A percentile compares a stretch with the other conserved stretches of the same genome.
phyloP scores from a whole-genome alignment of 2,888 invertebrate genomes.

The Thymelicus acteon region DNA sequence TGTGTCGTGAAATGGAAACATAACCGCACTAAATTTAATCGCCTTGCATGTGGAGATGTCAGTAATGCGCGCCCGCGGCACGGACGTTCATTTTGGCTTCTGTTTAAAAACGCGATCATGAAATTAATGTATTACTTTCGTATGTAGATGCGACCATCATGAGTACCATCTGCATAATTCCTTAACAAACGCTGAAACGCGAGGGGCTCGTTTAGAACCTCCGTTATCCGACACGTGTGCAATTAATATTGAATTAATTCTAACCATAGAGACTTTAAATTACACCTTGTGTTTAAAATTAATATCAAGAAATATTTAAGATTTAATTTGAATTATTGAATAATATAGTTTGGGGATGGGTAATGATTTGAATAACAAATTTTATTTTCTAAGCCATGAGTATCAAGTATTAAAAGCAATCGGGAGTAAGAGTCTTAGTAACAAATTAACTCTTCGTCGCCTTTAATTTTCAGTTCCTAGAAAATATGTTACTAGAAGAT shows the following conservation, averaged over 20 bases:
- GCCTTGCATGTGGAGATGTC: slow-evolving; percentile 59
- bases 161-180: slow-evolving; percentile 36
- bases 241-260: background rate
- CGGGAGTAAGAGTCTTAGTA: too few relatives aligned
- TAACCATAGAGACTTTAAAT: too few relatives aligned
- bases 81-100: slow-evolving; percentile 79
- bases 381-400: too few relatives aligned
- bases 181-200: slow-evolving; percentile 24
- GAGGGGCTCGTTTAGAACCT: slow-evolving; percentile 25
- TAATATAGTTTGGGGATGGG: too few relatives aligned
- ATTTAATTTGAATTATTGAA: too few relatives aligned
- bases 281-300: too few relatives aligned
- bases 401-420: too few relatives aligned
- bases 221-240: slow-evolving; percentile 24
- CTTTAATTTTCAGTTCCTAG: too few relatives aligned
- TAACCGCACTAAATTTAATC: slow-evolving; percentile 49
- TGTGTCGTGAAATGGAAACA: slow-evolving; percentile 46
- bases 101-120: slow-evolving; percentile 74
- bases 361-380: too few relatives aligned
- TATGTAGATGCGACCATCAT: slow-evolving; percentile 45
- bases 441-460: too few relatives aligned
- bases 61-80: slow-evolving; percentile 67
- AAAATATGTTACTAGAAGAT: too few relatives aligned
- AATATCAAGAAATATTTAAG: too few relatives aligned
- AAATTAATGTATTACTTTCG: slow-evolving; percentile 67